A percentile compares a stretch with the other conserved stretches of the same genome.
Evolutionary conservation across 2,888 invertebrate genomes (phyloP).

Genomic region (Caenorhabditis becei): DNA sequence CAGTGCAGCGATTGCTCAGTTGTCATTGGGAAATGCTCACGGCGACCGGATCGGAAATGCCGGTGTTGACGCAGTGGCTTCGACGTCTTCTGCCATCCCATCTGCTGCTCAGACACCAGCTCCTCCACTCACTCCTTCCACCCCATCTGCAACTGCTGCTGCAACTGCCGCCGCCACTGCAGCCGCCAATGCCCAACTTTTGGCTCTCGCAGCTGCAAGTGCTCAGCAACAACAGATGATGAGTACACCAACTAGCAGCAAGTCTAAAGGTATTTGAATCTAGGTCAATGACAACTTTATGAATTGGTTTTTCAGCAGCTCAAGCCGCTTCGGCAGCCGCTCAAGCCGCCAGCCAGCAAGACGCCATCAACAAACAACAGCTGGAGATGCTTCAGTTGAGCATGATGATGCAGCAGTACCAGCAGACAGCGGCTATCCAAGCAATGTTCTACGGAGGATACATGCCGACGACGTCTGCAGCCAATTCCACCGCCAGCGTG

Average conservation of each 20-base stretch:
- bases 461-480: slow-evolving; percentile 40
- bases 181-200: slow-evolving; percentile 45
- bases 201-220: slow-evolving; percentile 30
- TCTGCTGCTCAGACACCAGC: slow-evolving; percentile 16
- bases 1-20: slow-evolving; percentile 63
- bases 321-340: slow-evolving; percentile 34
- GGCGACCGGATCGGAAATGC: slow-evolving; percentile 72
- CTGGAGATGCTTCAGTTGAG: slow-evolving; percentile 70
- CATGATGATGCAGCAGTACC: slow-evolving; percentile 64
- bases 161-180: slow-evolving; percentile 50
- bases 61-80: not conserved
- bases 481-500: slow-evolving; percentile 19
- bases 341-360: slow-evolving; percentile 24
- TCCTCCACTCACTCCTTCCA: slow-evolving; percentile 28
- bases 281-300: not conserved
- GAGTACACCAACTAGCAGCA: slow-evolving; percentile 10
- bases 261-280: slow-evolving; percentile 22
- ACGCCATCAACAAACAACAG: slow-evolving; percentile 34
- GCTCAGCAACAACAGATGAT: slow-evolving; percentile 26
- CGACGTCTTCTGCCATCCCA: slow-evolving; percentile 13
- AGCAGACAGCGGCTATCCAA: slow-evolving; percentile 59
- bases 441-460: slow-evolving; percentile 46
- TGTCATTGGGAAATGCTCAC: slow-evolving; percentile 50
- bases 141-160: slow-evolving; percentile 50
- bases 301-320: slow-evolving; percentile 11